These are phyloP conservation scores for Scaptomyza reducta DNA, from an alignment of 2,888 invertebrate genomes.

Conservation along the genomic window DNA sequence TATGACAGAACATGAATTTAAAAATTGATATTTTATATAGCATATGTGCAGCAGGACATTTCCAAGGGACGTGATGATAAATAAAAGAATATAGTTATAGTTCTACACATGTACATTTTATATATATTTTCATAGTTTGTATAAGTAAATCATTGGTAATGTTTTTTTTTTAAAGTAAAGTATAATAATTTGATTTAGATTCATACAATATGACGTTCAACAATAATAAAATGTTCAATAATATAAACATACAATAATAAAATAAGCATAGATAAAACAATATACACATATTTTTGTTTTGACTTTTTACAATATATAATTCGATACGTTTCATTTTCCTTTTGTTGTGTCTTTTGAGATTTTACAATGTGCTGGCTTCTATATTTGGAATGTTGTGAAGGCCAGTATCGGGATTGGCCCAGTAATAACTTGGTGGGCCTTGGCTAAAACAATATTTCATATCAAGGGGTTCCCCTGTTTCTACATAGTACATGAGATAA, in stretches of 20 bases:
- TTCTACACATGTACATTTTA: conserved; percentile 12
- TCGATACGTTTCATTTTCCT: conserved; percentile 12
- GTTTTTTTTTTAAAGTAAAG: conserved; percentile 20
- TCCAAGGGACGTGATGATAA: neutral
- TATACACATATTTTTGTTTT: conserved; percentile 63
- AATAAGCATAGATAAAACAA: conserved; percentile 63
- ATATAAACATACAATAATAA: conserved; percentile 41
- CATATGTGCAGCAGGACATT: neutral
- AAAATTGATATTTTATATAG: neutral
- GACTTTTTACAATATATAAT: conserved; percentile 44
- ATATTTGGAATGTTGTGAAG: conserved; percentile 91
- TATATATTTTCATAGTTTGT: conserved; percentile 13
- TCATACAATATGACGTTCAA: conserved; percentile 72
- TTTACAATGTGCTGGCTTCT: conserved; percentile 86
- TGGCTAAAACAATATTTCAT: conserved; percentile 92
- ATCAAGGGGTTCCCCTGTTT: conserved; percentile 89
- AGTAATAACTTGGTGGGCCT: conserved; percentile 94
- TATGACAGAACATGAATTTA: neutral
- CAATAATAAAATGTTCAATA: conserved; percentile 52
- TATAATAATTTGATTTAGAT: conserved; percentile 40
- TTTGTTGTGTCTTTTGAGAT: conserved; percentile 18
- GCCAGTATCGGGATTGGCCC: conserved; percentile 88
- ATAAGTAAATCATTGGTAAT: conserved; percentile 59
- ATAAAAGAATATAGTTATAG: neutral
- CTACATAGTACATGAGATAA: conserved; percentile 96